Evolutionary conservation across 1,140 invertebrate species (phyloP).

Genomic region (Semibalanus balanoides): DNA sequence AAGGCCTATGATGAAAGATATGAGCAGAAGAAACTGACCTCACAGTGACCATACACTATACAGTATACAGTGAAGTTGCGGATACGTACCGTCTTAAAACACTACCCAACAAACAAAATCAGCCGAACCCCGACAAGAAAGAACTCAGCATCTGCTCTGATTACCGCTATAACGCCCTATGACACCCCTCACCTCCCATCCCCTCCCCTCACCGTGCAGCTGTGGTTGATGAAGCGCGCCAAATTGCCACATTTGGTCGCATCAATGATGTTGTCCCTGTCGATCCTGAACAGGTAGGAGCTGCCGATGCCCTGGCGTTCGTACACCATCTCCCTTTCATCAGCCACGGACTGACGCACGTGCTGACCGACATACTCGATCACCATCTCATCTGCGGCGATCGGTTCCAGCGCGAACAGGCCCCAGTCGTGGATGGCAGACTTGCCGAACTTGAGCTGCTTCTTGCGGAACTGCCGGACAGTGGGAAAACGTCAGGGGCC

Average conservation of each 20-base stretch:
- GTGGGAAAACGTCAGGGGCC: too few relatives aligned
- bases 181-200: too few relatives aligned
- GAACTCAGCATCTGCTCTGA: too few relatives aligned
- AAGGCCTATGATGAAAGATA: too few relatives aligned
- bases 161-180: too few relatives aligned
- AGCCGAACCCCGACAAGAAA: too few relatives aligned
- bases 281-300: slow-evolving; percentile 95
- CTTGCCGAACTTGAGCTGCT: slow-evolving; percentile 92
- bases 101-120: too few relatives aligned
- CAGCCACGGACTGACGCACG: slow-evolving; percentile 85
- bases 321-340: slow-evolving; percentile 86
- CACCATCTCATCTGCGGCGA: slow-evolving; percentile 98
- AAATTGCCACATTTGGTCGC: slow-evolving; percentile 97
- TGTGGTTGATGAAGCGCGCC: slow-evolving; percentile 98
- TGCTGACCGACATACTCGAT: slow-evolving; percentile 98
- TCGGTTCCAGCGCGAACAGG: slow-evolving; percentile 94
- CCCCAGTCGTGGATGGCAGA: slow-evolving; percentile 99
- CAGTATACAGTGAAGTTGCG: too few relatives aligned
- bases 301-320: slow-evolving; percentile 92
- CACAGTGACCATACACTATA: too few relatives aligned
- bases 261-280: slow-evolving; percentile 94
- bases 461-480: slow-evolving; percentile 72
- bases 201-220: slow-evolving; percentile 78
- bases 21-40: too few relatives aligned
- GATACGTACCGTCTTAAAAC: too few relatives aligned